Conservation (phyloP, 2,797 vertebrate genomes). For the Heliangelus exortis region DNA sequence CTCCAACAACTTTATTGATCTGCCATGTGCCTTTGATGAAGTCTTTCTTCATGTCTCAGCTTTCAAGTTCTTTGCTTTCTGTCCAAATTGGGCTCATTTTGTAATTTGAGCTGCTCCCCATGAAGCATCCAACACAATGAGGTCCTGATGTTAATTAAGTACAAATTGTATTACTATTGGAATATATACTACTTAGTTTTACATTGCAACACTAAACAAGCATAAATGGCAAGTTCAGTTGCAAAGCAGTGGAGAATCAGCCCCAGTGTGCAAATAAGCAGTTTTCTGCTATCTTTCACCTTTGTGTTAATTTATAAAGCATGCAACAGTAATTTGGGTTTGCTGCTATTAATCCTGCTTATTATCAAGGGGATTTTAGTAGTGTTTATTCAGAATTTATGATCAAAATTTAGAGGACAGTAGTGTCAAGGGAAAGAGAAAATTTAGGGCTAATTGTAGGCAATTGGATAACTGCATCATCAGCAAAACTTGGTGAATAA, state of each 20-base stretch:
- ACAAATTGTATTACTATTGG: neutral
- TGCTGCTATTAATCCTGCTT: slow-evolving; percentile 16
- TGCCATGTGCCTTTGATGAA: neutral
- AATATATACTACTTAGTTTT: neutral
- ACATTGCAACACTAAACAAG: neutral
- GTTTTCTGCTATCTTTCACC: neutral
- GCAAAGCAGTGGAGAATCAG: neutral
- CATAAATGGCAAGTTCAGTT: neutral
- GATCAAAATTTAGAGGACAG: slow-evolving; percentile 20
- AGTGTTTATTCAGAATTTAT: slow-evolving; percentile 33
- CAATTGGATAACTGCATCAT: slow-evolving; percentile 44
- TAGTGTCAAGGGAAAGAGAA: neutral
- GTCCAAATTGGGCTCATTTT: neutral
- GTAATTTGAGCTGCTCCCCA: neutral
- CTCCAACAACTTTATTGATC: neutral
- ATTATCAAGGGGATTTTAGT: slow-evolving; percentile 19
- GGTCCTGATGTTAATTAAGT: neutral
- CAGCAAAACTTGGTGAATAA: slow-evolving; percentile 48
- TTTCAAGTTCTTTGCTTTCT: neutral
- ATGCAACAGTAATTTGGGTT: slow-evolving; percentile 7
- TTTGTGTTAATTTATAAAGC: slow-evolving; percentile 31
- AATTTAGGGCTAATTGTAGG: slow-evolving; percentile 57
- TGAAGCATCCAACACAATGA: neutral
- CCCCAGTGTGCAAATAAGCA: neutral
- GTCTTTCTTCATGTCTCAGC: neutral